phyloP scores from a whole-genome alignment of 1,140 invertebrate species.

The Coptotermes formosanus region DNA sequence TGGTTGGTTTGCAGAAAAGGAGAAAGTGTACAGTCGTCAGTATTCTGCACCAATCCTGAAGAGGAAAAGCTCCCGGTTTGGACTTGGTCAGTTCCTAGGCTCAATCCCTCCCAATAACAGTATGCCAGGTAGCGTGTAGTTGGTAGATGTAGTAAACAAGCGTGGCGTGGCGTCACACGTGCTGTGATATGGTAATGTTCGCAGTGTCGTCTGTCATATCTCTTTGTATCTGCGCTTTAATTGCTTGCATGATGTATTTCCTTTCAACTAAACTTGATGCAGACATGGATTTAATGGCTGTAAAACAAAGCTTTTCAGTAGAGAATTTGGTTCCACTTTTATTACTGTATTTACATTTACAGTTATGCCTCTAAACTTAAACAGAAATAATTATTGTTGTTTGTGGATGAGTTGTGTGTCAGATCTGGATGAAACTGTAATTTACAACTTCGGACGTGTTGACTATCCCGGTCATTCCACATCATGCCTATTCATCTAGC shows the following conservation, averaged over 20 bases:
- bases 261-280: background rate
- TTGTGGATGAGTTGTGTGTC: no score
- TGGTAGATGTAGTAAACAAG: constrained; percentile 35
- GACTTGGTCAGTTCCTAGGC: constrained; percentile 81
- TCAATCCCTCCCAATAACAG: constrained; percentile 57
- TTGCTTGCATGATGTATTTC: background rate
- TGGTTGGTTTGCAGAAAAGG: constrained; percentile 63
- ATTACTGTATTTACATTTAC: no score
- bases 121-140: constrained; percentile 61
- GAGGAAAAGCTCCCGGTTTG: constrained; percentile 87
- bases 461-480: no score
- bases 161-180: background rate
- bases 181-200: background rate
- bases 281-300: background rate
- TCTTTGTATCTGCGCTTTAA: background rate
- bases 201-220: background rate
- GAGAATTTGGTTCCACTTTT: no score
- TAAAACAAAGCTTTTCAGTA: no score
- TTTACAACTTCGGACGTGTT: no score
- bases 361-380: no score
- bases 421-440: no score
- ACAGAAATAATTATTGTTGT: no score
- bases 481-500: no score
- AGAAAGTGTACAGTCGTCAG: constrained; percentile 86
- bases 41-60: constrained; percentile 87